Conservation (phyloP, 1,140 invertebrate genomes). For the Drosophila fuyamai region DNA sequence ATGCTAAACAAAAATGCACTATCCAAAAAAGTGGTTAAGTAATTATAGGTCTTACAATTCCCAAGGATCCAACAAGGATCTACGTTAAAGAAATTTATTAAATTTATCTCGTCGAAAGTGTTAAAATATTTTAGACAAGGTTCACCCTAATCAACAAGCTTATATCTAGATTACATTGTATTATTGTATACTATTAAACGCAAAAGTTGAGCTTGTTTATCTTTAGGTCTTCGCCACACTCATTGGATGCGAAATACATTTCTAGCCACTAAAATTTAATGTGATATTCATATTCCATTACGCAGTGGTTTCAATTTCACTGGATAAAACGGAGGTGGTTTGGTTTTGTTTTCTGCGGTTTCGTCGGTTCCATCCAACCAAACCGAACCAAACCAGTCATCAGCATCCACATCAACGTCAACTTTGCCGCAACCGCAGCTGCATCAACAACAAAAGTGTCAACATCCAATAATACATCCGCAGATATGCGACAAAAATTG, state of each 20-base stretch:
- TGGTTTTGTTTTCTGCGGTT: conserved; percentile 14
- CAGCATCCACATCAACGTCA: conserved; percentile 38
- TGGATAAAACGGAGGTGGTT: not conserved
- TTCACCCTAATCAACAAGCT: not conserved
- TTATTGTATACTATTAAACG: not conserved
- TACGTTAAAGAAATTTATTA: too few relatives aligned
- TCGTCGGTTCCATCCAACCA: not conserved
- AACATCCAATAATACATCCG: conserved; percentile 32
- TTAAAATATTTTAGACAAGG: not conserved
- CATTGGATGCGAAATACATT: conserved; percentile 41
- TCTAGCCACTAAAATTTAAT: conserved; percentile 43
- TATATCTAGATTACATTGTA: not conserved
- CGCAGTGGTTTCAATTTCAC: not conserved
- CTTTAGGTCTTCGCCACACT: too few relatives aligned
- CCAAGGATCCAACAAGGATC: too few relatives aligned
- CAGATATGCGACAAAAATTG: conserved; percentile 28
- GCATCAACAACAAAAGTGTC: conserved; percentile 46
- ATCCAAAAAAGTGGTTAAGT: too few relatives aligned
- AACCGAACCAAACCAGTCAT: conserved; percentile 26
- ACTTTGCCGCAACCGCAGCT: conserved; percentile 35
- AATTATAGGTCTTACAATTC: too few relatives aligned
- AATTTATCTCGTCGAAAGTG: too few relatives aligned
- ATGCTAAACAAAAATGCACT: too few relatives aligned
- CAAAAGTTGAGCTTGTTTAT: not conserved
- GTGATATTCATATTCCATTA: not conserved